Evolutionary conservation across 1,140 invertebrate genomes (phyloP), one percentile per base, ranked within the genome.

Genomic region (Melanaphis sacchari): DNA sequence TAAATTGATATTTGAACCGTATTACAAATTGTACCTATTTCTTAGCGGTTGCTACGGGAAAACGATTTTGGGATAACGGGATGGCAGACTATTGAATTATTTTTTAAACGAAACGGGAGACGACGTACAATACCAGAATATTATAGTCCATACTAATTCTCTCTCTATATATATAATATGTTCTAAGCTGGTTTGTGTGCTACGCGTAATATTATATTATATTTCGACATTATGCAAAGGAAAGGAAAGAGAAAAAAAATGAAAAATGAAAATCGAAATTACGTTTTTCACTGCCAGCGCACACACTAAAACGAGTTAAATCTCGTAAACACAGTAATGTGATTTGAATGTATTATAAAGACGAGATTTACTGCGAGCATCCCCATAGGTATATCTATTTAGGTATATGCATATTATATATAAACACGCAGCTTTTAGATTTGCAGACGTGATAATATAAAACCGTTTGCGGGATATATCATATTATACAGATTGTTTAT

Each of bases 271-370:
- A 76, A 76, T 76, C 59, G 59, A 76, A 76, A 76, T 76, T 76
- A 76, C 59, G 31, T 76, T 76, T 15, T 76, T 76, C 31, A n/a
- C 31, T 76, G 59, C 59, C 59, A 76, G 59, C 15, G 59, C 59
- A n/a, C 59, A n/a, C 59, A 76, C 59, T 21, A 66, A 76, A 76
- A 76, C 59, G 59, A 76, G 59, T 76, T 76, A 76, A 76, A 76
- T 76, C 59, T 76, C 59, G 59, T 76, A 76, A 76, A 76, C 59
- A 76, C 59, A 18, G 59, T 76, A 76, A 76, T 76, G 59, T 76
- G 59, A 76, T 76, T 76, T 76, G 59, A 76, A 76, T n/a, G 59
- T 76, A 76, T 76, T 76, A 76, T 76, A 76, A 76, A 76, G 59
- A 76, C n/a, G 59, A 76, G 59, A 76, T 76, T n/a, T 76, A 76